These are phyloP conservation scores for Lophotriccus pileatus DNA, from an alignment of 2,797 vertebrate species.

Conservation along the genomic window DNA sequence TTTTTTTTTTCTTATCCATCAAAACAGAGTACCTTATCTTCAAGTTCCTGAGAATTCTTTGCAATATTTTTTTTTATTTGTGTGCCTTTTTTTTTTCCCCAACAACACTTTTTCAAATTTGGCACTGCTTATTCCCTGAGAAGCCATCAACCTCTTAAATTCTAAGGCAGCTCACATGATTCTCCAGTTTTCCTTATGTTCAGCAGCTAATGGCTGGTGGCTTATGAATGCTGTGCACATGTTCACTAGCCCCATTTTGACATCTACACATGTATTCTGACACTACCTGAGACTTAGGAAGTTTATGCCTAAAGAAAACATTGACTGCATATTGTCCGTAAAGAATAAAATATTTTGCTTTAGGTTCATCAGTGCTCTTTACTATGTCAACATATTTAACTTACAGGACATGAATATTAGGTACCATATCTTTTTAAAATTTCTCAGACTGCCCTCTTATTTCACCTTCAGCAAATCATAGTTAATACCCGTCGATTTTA, in stretches of 20 bases:
- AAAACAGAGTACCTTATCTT: not conserved
- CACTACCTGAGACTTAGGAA: not conserved
- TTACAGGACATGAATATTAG: not conserved
- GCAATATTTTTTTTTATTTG: not conserved
- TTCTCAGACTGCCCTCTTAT: not conserved
- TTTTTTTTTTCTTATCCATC: not conserved
- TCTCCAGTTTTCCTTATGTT: not conserved
- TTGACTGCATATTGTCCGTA: not conserved
- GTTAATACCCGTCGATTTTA: conserved; percentile 35
- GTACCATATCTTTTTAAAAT: not conserved
- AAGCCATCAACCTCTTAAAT: not conserved
- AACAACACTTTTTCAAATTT: not conserved
- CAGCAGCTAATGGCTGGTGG: not conserved
- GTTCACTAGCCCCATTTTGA: not conserved
- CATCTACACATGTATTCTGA: not conserved
- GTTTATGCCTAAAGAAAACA: not conserved
- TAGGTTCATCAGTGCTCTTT: not conserved
- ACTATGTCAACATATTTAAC: not conserved
- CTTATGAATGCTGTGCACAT: not conserved
- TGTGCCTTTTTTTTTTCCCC: not conserved
- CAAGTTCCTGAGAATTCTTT: not conserved
- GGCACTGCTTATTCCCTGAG: not conserved
- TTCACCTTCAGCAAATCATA: conserved; percentile 44
- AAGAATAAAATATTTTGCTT: not conserved
- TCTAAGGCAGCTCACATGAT: not conserved